These are phyloP conservation scores for Mustelus asterias DNA, from an alignment of 2,113 vertebrate species.

Conservation along the genomic window DNA sequence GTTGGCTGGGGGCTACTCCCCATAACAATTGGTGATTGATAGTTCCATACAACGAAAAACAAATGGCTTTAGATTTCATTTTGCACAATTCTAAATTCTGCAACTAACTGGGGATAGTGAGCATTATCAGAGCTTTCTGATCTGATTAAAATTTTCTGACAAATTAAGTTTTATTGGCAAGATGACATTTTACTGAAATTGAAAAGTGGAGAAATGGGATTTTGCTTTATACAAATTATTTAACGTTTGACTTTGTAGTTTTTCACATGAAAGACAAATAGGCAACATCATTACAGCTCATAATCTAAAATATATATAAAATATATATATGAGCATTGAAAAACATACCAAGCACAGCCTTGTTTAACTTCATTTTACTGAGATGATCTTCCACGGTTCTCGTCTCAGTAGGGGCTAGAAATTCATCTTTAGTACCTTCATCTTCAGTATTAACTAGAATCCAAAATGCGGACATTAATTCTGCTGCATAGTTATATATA, in stretches of 20 bases:
- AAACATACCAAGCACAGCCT: conserved; percentile 14
- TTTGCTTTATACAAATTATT: not conserved
- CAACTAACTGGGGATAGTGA: not conserved
- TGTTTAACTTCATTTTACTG: conserved; percentile 20
- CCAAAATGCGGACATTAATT: conserved; percentile 1
- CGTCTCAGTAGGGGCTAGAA: not conserved
- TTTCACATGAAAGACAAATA: not conserved
- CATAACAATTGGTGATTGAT: not conserved
- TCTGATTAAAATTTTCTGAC: not conserved
- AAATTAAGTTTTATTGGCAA: not conserved
- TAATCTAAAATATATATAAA: not conserved
- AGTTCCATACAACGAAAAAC: not conserved
- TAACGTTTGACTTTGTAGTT: not conserved
- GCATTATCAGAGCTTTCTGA: not conserved
- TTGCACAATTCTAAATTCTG: not conserved
- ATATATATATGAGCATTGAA: not conserved
- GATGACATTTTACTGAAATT: not conserved
- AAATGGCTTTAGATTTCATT: not conserved
- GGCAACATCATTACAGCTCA: not conserved
- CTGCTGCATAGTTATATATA: not conserved
- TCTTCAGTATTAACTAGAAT: not conserved
- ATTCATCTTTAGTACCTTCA: conserved; percentile 10
- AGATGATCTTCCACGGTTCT: not conserved
- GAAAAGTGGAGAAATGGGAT: not conserved
- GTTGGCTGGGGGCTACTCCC: not conserved